Evolutionary conservation across 1,140 invertebrate genomes (phyloP).

Genomic region (Pogonomyrmex barbatus): DNA sequence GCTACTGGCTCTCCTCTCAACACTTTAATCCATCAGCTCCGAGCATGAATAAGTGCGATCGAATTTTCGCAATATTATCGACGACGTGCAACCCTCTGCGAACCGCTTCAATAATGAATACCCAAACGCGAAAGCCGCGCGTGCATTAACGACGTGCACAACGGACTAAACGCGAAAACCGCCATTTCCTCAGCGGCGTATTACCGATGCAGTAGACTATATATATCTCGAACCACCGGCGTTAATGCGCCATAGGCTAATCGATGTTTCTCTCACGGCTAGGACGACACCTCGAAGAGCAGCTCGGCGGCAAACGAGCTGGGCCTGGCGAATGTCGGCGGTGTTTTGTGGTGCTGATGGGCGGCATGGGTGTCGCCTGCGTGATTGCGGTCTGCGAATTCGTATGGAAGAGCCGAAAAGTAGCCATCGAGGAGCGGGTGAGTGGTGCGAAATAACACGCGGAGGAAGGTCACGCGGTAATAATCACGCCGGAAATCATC

Average conservation of each 20-base stretch:
- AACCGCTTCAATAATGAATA: slow-evolving; percentile 48
- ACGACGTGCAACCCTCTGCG: not conserved
- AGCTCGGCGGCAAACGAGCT: slow-evolving; percentile 94
- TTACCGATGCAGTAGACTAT: slow-evolving; percentile 23
- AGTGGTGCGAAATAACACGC: slow-evolving; percentile 85
- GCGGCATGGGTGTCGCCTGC: slow-evolving; percentile 95
- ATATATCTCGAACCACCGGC: slow-evolving; percentile 6
- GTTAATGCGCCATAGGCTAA: slow-evolving; percentile 49
- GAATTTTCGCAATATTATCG: slow-evolving; percentile 52
- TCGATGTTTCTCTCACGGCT: slow-evolving; percentile 53
- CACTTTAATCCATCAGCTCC: slow-evolving; percentile 14
- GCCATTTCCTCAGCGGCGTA: slow-evolving; percentile 30
- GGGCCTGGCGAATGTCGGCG: slow-evolving; percentile 96
- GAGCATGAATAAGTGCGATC: slow-evolving; percentile 3
- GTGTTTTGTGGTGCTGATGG: slow-evolving; percentile 97
- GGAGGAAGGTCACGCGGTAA: slow-evolving; percentile 61
- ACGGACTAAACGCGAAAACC: slow-evolving; percentile 51
- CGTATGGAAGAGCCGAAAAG: slow-evolving; percentile 96
- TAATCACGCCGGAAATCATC: slow-evolving; percentile 64
- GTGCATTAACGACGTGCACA: slow-evolving; percentile 50
- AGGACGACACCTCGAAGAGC: slow-evolving; percentile 94
- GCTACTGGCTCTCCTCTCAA: not conserved
- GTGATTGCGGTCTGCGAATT: slow-evolving; percentile 96
- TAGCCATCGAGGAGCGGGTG: slow-evolving; percentile 95
- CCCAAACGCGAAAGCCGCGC: slow-evolving; percentile 25